phyloP scores from a whole-genome alignment of 2,113 vertebrate species.

The Melanerpes aurifrons region DNA sequence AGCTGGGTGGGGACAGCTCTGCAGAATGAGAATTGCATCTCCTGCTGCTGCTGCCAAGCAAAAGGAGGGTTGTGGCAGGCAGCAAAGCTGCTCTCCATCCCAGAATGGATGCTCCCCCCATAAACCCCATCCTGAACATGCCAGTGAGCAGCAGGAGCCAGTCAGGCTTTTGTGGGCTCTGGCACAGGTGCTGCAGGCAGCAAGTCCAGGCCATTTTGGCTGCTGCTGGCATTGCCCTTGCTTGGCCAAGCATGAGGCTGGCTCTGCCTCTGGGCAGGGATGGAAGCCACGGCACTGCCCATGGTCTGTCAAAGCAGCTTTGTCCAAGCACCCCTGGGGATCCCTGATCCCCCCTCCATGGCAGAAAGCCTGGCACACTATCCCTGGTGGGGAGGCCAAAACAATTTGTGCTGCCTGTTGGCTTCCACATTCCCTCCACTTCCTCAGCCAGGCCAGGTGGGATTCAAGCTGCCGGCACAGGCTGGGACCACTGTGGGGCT shows the following conservation, averaged over 20 bases:
- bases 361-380: neutral
- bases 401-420: fast-evolving
- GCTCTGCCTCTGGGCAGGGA: neutral
- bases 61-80: neutral
- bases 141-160: neutral
- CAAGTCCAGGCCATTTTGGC: neutral
- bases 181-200: neutral
- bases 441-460: neutral
- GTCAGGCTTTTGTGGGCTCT: neutral
- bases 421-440: neutral
- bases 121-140: fast-evolving
- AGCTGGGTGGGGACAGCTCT: neutral
- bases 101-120: neutral
- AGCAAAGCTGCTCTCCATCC: fast-evolving
- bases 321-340: neutral
- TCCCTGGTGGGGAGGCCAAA: neutral
- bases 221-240: neutral
- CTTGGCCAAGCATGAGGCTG: fast-evolving
- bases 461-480: fast-evolving
- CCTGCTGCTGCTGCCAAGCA: neutral
- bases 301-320: neutral
- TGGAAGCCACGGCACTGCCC: neutral
- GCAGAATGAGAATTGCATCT: neutral
- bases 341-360: neutral
- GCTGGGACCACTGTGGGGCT: neutral